Percentiles rank a stretch among this genome's conserved stretches.
Conservation (phyloP, 2,113 vertebrate species). For the Eurystomus gularis region DNA sequence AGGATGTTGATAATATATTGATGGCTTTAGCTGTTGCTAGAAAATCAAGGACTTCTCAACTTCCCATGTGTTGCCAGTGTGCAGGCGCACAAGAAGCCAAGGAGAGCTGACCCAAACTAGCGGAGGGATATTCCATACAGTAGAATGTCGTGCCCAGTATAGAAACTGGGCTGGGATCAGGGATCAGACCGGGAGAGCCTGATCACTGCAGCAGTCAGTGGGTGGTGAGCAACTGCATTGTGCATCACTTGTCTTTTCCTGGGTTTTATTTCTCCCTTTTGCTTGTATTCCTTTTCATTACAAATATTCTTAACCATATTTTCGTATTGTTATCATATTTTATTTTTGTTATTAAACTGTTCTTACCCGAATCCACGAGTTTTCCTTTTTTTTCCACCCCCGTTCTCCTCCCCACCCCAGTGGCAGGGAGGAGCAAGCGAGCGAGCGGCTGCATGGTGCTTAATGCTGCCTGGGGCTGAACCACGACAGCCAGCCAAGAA, state of each 20-base stretch:
- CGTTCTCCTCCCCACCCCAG: too few species aligned
- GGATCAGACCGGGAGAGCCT: neutral
- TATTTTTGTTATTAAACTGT: neutral
- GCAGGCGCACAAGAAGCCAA: neutral
- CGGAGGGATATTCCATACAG: neutral
- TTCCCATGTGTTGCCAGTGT: neutral
- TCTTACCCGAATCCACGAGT: neutral
- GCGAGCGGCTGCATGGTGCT: neutral
- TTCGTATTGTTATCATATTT: neutral
- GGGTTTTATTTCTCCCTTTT: neutral
- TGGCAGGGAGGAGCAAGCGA: neutral
- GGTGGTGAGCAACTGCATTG: neutral
- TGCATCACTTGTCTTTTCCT: neutral
- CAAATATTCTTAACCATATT: too few species aligned
- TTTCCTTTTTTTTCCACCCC: neutral
- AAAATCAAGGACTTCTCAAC: neutral
- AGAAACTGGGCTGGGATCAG: too few species aligned
- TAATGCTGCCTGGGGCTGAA: neutral
- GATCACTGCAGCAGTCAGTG: neutral
- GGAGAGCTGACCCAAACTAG: neutral
- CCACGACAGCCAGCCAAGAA: neutral
- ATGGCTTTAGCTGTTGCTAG: neutral
- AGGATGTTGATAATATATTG: neutral
- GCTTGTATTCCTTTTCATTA: neutral
- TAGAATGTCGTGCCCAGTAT: too few species aligned